Evolutionary conservation across 2,797 vertebrate genomes (phyloP).

Genomic region (Syngnathus acus): DNA sequence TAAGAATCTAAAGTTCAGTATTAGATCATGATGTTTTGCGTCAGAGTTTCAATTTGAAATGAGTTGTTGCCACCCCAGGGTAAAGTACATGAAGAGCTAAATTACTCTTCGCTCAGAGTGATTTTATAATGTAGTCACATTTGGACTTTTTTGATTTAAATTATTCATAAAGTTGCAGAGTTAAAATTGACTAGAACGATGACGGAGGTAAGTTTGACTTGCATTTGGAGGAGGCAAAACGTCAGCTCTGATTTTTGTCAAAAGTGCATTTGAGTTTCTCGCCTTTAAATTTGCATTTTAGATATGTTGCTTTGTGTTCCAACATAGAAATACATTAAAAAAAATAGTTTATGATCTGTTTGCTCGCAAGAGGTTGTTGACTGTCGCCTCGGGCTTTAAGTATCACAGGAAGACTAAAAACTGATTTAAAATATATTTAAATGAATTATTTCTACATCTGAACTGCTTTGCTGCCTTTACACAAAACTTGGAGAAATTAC

Average conservation of each 20-base stretch:
- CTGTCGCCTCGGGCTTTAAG: no score
- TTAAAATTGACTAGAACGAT: slow-evolving; percentile 5
- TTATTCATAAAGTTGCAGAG: slow-evolving; percentile 20
- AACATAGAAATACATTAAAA: no score
- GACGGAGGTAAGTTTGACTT: not conserved
- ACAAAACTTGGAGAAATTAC: no score
- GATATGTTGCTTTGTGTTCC: no score
- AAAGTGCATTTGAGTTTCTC: not conserved
- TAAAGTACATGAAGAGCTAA: slow-evolving; percentile 14
- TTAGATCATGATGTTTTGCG: no score
- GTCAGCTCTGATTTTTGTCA: not conserved
- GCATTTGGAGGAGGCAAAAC: not conserved
- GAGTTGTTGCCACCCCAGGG: slow-evolving; percentile 7
- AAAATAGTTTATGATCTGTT: no score
- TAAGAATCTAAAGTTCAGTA: slow-evolving; percentile 24
- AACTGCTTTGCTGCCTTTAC: no score
- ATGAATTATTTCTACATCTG: no score
- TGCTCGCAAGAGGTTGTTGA: no score
- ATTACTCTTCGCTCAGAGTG: slow-evolving; percentile 11
- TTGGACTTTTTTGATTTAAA: slow-evolving; percentile 14
- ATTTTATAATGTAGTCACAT: slow-evolving; percentile 13
- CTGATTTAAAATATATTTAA: no score
- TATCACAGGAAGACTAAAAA: no score
- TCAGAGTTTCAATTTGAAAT: no score
- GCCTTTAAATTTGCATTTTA: not conserved